A percentile compares a stretch with the other conserved stretches of the same genome.
phyloP scores from a whole-genome alignment of 2,888 invertebrate species.

The Drosophila cracens region DNA sequence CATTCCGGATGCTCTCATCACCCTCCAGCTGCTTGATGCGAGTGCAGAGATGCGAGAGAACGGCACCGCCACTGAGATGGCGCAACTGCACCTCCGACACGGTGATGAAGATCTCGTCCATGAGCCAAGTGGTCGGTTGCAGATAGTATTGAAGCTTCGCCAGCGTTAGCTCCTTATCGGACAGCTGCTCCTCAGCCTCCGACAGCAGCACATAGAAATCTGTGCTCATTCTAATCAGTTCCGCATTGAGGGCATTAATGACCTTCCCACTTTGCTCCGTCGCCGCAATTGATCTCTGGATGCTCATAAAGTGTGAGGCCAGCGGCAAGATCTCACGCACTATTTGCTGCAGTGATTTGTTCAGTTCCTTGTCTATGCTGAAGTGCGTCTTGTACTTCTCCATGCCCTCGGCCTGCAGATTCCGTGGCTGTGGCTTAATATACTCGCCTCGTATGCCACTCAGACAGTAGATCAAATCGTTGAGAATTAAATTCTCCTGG shows the following conservation, averaged over 20 bases:
- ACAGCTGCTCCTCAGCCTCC: slow-evolving; percentile 93
- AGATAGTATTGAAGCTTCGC: slow-evolving; percentile 96
- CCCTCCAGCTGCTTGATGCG: slow-evolving; percentile 90
- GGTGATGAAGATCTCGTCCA: slow-evolving; percentile 92
- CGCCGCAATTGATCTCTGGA: slow-evolving; percentile 90
- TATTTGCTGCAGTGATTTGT: slow-evolving; percentile 88
- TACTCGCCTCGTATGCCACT: slow-evolving; percentile 90
- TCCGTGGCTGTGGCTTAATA: slow-evolving; percentile 85
- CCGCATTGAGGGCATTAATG: slow-evolving; percentile 94
- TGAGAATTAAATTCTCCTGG: slow-evolving; percentile 93
- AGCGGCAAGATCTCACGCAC: slow-evolving; percentile 90
- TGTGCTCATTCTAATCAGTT: slow-evolving; percentile 91
- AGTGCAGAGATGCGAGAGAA: slow-evolving; percentile 94
- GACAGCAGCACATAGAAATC: slow-evolving; percentile 93
- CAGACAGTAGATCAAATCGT: slow-evolving; percentile 93
- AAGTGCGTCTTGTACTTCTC: slow-evolving; percentile 87
- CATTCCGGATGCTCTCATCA: slow-evolving; percentile 90
- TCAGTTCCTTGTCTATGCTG: slow-evolving; percentile 89
- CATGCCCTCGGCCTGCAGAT: neutral
- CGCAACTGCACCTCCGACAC: slow-evolving; percentile 91
- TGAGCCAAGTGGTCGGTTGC: slow-evolving; percentile 93
- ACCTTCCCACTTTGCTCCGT: slow-evolving; percentile 91
- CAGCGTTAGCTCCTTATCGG: slow-evolving; percentile 90
- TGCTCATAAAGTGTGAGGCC: slow-evolving; percentile 94
- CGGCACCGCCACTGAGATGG: slow-evolving; percentile 89